Evolutionary conservation across 2,113 vertebrate species (phyloP), one percentile per base, ranked within the genome.

Genomic region (Marmota flaviventris): DNA sequence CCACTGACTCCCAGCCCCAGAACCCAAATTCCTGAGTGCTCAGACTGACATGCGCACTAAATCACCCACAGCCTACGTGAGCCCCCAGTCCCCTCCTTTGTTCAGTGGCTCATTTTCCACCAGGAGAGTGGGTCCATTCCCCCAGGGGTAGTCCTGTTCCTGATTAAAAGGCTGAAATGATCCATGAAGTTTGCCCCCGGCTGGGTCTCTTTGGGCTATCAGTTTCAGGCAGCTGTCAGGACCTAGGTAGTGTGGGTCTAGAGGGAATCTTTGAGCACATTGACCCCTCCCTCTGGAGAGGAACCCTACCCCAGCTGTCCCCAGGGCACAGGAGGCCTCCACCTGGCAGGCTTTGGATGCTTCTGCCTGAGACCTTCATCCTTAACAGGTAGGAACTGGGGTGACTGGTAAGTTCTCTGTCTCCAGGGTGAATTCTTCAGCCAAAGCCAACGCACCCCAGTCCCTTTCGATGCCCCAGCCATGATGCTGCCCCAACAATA

Each of bases 391-490:
- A 53, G 56, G 18, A 83, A 56, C 42, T 13, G 16, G n/a, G 37
- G 61, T 73, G 24, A 42, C 51, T 69, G 8, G n/a, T 27, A 4
- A 22, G 32, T 48, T 39, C 56, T 58, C 42, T 13, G 87, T 67
- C 58, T 95, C 9, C 95, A 99, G 99, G 98, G 98, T 0, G 97
- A 99, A 82, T 98, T 98, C 96, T 98, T 98, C 65, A 93, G 97
- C 78, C 20, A 48, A 67, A 72, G 73, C 4, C 51, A 94, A 1
- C 97, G 13, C n/a, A 89, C 97, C 0, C 0, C 89, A 0, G 27
- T 93, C 13, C 98, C 98, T 11, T 98, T 98, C 56, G 0, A 93
- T 1, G 96, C 98, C 0, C 97, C 96, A 13, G 4, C 87, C 0
- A 77, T 99, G 89, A 37, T 42, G 91, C n/a, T 99, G 0, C 96